Base-by-base conservation (phyloP, 2,888 invertebrate species). In the Mythimna impura region DNA sequence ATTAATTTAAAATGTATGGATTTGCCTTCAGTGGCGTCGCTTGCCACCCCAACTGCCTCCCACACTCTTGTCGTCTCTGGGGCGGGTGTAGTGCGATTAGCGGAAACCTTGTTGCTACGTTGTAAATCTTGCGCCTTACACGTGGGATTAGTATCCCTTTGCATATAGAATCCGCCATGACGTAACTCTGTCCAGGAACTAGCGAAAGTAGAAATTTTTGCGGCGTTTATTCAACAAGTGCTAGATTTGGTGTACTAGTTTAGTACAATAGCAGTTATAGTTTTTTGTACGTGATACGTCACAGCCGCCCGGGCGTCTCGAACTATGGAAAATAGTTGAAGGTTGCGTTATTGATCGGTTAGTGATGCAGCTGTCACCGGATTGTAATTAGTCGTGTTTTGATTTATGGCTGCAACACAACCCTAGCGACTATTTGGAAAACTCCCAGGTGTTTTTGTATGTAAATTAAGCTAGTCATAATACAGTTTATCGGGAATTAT, bases 281-380 rank as follows among this genome's bases (percentile, higher is more conserved):
- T 9, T 34, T n/a, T 30, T 17, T 34, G 9, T 34, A 9, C 20
- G 58, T 34, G 34, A 34, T 52, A 52, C 50, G 50, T 52, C 50
- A 52, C 50, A 10, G 1, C 4, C n/a, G 58, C 4, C 2, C n/a
- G 34, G 34, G 6, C 34, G 36, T 20, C 6, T 9, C 47, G 61
- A 43, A 30, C 50, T 17, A 57, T 40, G 30, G 25, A 63, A n/a
- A 9, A 8, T 9, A n/a, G 20, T n/a, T 52, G n/a, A n/a, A 52
- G 25, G 50, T 50, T 50, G 63, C 73, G 50, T 25, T 57, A 73
- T 73, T 14, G 73, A 63, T 58, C 73, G 73, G 40, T 22, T 71
- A 71, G 71, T 61, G 55, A 9, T 73, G 73, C 73, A 73, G 36
- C 55, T 40, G 73, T 57, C 73, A 22, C 47, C 36, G 4, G 12